A percentile compares a stretch with the other conserved stretches of the same genome.
phyloP scores from a whole-genome alignment of 2,797 vertebrate species.

The Hemitrygon akajei region DNA sequence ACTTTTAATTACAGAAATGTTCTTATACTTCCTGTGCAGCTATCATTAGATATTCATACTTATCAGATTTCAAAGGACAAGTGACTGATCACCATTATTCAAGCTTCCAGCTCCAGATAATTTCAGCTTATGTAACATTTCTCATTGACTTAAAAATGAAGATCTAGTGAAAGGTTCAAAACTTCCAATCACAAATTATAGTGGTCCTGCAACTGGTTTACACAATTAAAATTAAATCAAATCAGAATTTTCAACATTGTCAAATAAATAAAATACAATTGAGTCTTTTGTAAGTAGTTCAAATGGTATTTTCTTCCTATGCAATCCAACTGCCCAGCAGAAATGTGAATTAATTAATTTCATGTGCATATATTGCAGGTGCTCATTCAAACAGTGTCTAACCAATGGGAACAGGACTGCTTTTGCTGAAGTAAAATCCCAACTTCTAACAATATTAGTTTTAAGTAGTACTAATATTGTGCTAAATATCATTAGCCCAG shows the following conservation, averaged over 20 bases:
- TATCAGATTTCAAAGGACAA: background rate
- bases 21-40: background rate
- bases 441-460: too few species aligned
- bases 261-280: conserved; percentile 5
- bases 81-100: background rate
- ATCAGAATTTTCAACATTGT: background rate
- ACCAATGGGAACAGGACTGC: background rate
- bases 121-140: background rate
- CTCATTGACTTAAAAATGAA: background rate
- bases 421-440: background rate
- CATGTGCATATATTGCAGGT: too few species aligned
- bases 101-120: background rate
- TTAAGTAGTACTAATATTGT: too few species aligned
- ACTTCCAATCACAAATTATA: background rate
- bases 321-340: background rate
- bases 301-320: background rate
- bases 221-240: background rate
- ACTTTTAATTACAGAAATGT: background rate
- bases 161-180: background rate
- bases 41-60: background rate
- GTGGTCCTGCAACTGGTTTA: background rate
- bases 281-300: background rate
- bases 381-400: background rate
- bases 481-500: too few species aligned
- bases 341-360: background rate